Evolutionary conservation across 2,888 invertebrate genomes (phyloP).

Genomic region (Bedellia somnulentella): DNA sequence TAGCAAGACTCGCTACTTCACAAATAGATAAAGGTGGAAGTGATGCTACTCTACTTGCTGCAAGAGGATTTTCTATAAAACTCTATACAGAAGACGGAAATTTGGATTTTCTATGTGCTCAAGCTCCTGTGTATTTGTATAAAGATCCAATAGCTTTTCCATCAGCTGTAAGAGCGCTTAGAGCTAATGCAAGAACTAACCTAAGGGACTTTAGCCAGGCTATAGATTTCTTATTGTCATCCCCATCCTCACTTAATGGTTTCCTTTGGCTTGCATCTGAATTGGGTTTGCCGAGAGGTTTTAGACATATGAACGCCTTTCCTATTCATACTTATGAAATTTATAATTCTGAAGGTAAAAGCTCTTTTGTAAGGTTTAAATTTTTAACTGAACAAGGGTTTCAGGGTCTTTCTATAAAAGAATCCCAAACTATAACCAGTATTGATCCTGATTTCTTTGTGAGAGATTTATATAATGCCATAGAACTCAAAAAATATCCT

Average conservation of each 20-base stretch:
- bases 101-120: constrained; percentile 31
- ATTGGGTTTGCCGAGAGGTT: constrained; percentile 55
- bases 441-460: constrained; percentile 31
- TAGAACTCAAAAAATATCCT: constrained; percentile 25
- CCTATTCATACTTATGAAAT: constrained; percentile 43
- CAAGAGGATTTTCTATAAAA: constrained; percentile 41
- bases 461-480: constrained; percentile 30
- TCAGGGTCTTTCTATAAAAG: constrained; percentile 23
- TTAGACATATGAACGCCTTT: constrained; percentile 56
- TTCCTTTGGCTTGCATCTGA: constrained; percentile 43
- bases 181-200: constrained; percentile 58
- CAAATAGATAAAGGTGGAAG: constrained; percentile 66
- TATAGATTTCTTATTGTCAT: constrained; percentile 53
- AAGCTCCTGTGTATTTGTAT: constrained; percentile 59
- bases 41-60: constrained; percentile 41
- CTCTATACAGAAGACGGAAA: constrained; percentile 24
- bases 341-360: constrained; percentile 33
- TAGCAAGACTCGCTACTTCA: constrained; percentile 60
- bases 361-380: constrained; percentile 31
- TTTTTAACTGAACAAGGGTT: constrained; percentile 37
- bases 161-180: constrained; percentile 54
- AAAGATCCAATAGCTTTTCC: constrained; percentile 55
- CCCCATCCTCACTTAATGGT: constrained; percentile 47
- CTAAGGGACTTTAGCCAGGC: constrained; percentile 21
- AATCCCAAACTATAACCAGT: not conserved